Conservation (phyloP, 53 echinoderm and acorn worm genomes). For the Patiria pectinifera region DNA sequence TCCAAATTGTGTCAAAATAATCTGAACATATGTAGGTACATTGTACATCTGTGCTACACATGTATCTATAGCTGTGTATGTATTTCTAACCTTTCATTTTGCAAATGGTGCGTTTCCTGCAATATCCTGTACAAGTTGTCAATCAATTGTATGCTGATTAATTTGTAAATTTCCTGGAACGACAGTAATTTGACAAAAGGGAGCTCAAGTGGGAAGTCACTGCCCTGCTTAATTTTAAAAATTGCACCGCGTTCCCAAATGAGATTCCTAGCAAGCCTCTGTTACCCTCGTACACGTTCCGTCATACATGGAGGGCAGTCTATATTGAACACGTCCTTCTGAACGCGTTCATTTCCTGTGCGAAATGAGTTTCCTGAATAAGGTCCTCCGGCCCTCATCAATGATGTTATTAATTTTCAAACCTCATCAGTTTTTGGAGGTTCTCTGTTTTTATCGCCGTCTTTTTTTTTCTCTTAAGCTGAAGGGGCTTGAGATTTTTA, state of each 20-base stretch:
- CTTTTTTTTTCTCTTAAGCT: background rate
- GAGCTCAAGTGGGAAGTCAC: background rate
- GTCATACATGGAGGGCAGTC: background rate
- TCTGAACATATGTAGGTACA: too few species aligned
- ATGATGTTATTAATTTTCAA: slow-evolving; percentile 8
- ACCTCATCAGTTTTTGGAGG: background rate
- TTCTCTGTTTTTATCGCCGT: background rate
- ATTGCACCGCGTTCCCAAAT: background rate
- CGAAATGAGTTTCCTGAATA: slow-evolving; percentile 2
- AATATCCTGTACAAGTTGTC: background rate
- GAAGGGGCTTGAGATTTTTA: background rate
- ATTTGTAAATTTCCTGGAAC: background rate
- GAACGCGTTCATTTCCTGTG: slow-evolving; percentile 15
- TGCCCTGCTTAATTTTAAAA: background rate
- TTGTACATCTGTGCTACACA: too few species aligned
- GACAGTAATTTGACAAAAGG: background rate
- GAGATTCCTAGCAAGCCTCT: background rate
- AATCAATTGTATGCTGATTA: background rate
- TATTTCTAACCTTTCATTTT: background rate
- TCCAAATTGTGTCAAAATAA: too few species aligned
- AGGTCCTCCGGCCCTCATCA: background rate
- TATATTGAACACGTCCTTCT: background rate
- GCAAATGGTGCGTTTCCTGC: background rate
- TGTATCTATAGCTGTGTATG: background rate
- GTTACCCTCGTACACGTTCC: background rate